Evolutionary conservation across 2,797 vertebrate species (phyloP).

Genomic region (Scomberomorus guttatus): DNA sequence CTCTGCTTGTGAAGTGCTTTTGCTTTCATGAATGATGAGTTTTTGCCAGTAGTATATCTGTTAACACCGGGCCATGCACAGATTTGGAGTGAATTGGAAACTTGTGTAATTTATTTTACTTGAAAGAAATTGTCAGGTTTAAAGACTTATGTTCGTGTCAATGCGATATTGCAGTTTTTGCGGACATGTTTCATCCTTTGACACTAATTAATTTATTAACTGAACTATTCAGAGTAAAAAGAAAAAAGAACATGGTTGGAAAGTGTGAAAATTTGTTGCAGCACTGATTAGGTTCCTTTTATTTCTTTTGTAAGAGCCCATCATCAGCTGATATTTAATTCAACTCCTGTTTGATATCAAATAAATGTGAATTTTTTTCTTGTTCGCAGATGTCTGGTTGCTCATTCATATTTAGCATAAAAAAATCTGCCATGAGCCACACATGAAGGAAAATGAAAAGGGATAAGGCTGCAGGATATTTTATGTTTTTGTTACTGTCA

Average conservation of each 20-base stretch:
- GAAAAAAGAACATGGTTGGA: conserved; percentile 73
- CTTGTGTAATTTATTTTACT: conserved; percentile 89
- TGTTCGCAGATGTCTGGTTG: conserved; percentile 87
- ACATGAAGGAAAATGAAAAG: background rate
- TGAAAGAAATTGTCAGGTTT: conserved; percentile 84
- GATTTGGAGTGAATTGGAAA: conserved; percentile 88
- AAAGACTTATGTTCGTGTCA: conserved; percentile 69
- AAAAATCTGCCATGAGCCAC: background rate
- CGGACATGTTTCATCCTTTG: conserved; percentile 79
- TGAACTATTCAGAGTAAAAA: conserved; percentile 69
- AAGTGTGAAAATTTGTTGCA: conserved; percentile 79
- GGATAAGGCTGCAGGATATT: background rate
- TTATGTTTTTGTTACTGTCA: background rate
- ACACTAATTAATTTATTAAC: conserved; percentile 88
- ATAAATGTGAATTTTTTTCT: conserved; percentile 99
- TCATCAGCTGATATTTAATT: conserved; percentile 99
- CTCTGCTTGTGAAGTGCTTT: conserved; percentile 92
- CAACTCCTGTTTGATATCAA: conserved; percentile 99
- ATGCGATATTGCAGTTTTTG: conserved; percentile 67
- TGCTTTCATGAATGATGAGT: conserved; percentile 87
- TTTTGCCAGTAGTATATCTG: conserved; percentile 90
- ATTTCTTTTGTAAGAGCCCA: conserved; percentile 95
- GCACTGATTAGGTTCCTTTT: conserved; percentile 90
- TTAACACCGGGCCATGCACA: conserved; percentile 92
- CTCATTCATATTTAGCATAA: conserved; percentile 41